These are phyloP conservation scores for Chelonia mydas DNA, from an alignment of 2,797 vertebrate species.

Conservation along the genomic window DNA sequence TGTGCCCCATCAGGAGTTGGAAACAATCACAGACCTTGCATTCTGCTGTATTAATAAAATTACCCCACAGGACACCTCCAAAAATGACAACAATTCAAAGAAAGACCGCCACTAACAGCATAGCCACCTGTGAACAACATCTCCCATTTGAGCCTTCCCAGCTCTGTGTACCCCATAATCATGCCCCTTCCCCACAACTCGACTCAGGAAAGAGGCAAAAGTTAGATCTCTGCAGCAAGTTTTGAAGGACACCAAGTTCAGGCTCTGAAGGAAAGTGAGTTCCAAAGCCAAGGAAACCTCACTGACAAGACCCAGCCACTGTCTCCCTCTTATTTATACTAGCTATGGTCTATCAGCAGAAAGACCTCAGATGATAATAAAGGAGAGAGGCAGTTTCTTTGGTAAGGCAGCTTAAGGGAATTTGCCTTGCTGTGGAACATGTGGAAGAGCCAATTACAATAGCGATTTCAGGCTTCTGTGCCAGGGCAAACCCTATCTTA, in stretches of 20 bases:
- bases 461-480: background rate
- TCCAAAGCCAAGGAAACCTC: background rate
- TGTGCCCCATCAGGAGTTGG: background rate
- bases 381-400: background rate
- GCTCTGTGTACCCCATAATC: background rate
- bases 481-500: background rate
- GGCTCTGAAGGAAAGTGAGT: background rate
- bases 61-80: background rate
- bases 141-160: background rate
- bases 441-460: background rate
- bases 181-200: background rate
- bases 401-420: background rate
- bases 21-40: background rate
- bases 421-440: background rate
- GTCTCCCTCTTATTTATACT: background rate
- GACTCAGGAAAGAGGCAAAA: background rate
- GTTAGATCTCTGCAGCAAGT: background rate
- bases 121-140: background rate
- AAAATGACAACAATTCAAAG: background rate
- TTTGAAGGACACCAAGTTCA: background rate
- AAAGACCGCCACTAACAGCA: background rate
- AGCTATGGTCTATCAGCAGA: background rate
- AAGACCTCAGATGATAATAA: accelerated
- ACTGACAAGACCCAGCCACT: background rate
- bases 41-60: background rate